phyloP scores from a whole-genome alignment of 2,888 invertebrate species.

The Stenurella melanura region DNA sequence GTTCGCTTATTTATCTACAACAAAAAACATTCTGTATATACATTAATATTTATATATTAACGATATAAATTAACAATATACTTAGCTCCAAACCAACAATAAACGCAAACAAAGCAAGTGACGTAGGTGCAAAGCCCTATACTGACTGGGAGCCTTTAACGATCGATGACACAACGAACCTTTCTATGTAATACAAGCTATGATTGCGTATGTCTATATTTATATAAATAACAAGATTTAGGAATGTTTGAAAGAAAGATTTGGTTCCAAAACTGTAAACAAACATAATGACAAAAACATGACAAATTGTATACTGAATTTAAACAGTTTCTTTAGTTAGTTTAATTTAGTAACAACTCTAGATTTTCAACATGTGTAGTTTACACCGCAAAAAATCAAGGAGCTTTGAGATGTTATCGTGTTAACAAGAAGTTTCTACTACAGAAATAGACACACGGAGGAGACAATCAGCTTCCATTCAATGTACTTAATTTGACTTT shows the following conservation, averaged over 20 bases:
- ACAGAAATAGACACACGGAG: background rate
- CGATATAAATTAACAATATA: too few species aligned
- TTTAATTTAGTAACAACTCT: background rate
- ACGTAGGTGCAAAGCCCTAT: too few species aligned
- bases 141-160: too few species aligned
- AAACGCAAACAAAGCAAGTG: too few species aligned
- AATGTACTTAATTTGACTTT: constrained; percentile 6
- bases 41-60: too few species aligned
- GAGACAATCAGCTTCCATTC: background rate
- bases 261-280: background rate
- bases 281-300: background rate
- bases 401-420: background rate
- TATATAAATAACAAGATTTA: too few species aligned
- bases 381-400: background rate
- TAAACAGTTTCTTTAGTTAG: background rate
- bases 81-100: too few species aligned
- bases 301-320: background rate
- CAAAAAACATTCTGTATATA: too few species aligned
- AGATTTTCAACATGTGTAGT: background rate
- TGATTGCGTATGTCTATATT: too few species aligned
- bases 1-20: too few species aligned
- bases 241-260: background rate
- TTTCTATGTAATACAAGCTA: background rate
- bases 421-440: constrained; percentile 4
- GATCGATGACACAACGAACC: background rate